phyloP scores from a whole-genome alignment of 2,888 invertebrate species.

The Bimastos eiseni region DNA sequence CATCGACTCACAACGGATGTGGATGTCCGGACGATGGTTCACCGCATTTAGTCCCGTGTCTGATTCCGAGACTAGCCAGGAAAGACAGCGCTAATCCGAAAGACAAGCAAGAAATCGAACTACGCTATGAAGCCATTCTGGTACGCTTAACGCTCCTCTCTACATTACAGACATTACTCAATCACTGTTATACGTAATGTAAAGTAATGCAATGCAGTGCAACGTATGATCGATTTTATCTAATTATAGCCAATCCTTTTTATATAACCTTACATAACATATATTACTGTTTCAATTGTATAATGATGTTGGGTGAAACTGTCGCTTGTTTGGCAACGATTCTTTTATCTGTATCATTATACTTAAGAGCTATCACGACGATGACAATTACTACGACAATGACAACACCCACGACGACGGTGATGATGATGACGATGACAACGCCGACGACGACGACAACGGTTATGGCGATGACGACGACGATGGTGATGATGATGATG shows the following conservation, averaged over 20 bases:
- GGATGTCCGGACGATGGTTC: too few species aligned
- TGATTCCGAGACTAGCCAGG: constrained; percentile 74
- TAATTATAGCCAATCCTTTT: neutral
- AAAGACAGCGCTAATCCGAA: constrained; percentile 77
- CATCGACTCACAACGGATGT: neutral
- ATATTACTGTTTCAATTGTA: too few species aligned
- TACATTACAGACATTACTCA: neutral
- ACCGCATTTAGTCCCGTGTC: neutral
- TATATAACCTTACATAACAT: neutral
- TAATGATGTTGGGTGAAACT: too few species aligned
- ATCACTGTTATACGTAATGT: neutral
- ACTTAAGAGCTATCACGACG: too few species aligned
- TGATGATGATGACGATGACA: neutral
- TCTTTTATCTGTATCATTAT: too few species aligned
- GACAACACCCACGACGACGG: neutral
- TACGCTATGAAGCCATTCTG: constrained; percentile 77
- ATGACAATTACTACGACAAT: neutral
- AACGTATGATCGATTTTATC: neutral
- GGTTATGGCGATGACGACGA: neutral
- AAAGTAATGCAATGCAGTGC: neutral
- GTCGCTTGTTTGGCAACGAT: too few species aligned
- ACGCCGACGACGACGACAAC: neutral
- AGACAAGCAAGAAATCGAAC: constrained; percentile 69
- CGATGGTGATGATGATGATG: neutral
- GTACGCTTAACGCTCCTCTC: constrained; percentile 46